A percentile compares a stretch with the other conserved stretches of the same genome.
These are phyloP conservation scores for Clarias fuscus DNA, from an alignment of 2,797 vertebrate genomes.

Conservation along the genomic window DNA sequence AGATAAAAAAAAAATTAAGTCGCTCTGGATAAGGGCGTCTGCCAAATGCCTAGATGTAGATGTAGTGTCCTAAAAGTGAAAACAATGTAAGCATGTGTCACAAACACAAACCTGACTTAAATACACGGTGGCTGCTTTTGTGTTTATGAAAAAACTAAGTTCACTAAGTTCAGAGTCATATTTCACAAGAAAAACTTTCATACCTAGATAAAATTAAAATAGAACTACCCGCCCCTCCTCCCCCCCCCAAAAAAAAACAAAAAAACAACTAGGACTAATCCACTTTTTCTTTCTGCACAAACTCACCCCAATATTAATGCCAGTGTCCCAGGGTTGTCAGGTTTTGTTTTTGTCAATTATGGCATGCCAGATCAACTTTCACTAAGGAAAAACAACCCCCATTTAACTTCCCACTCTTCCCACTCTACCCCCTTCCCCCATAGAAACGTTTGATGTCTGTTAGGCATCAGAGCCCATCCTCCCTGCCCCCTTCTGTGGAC, in stretches of 20 bases:
- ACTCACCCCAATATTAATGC: background rate
- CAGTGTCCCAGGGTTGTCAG: background rate
- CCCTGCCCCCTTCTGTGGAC: constrained; percentile 29
- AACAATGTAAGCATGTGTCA: background rate
- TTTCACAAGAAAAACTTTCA: background rate
- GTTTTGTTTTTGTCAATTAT: background rate
- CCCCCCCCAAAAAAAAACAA: background rate
- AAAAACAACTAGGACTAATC: background rate
- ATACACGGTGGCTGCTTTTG: background rate
- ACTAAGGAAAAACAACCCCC: constrained; percentile 3
- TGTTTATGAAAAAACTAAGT: background rate
- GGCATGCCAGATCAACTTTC: background rate
- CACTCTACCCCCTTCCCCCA: constrained; percentile 37
- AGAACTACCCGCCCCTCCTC: background rate
- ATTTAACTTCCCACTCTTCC: background rate
- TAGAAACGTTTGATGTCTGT: background rate
- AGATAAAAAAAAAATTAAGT: no score
- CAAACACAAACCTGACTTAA: background rate
- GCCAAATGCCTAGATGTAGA: no score
- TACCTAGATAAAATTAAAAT: no score
- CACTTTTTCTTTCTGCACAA: background rate
- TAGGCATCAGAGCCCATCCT: constrained; percentile 35
- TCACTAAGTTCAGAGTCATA: background rate
- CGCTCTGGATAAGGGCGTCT: no score
- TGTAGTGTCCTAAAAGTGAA: background rate